phyloP scores from a whole-genome alignment of 1,140 invertebrate genomes.

The Neodiprion virginianus region DNA sequence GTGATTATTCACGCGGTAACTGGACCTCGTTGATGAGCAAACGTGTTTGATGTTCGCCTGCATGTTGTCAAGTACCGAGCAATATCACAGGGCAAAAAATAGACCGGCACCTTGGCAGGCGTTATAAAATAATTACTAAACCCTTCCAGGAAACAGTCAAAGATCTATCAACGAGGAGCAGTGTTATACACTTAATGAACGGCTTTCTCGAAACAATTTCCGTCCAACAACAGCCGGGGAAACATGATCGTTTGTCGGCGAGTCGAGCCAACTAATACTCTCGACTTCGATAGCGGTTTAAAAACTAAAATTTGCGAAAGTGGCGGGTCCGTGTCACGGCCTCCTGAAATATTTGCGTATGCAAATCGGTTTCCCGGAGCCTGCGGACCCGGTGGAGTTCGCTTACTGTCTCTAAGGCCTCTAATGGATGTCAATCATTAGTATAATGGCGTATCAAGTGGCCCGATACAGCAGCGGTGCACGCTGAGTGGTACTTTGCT shows the following conservation, averaged over 20 bases:
- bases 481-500: background rate
- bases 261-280: background rate
- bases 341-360: slow-evolving; percentile 33
- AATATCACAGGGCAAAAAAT: background rate
- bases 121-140: background rate
- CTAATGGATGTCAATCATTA: slow-evolving; percentile 37
- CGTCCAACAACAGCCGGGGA: background rate
- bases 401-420: slow-evolving; percentile 3
- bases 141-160: background rate
- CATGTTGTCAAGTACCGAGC: background rate
- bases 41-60: background rate
- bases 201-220: background rate
- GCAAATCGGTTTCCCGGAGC: slow-evolving; percentile 22
- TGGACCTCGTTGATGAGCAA: background rate
- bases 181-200: too few species aligned
- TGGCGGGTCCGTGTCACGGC: slow-evolving; percentile 23
- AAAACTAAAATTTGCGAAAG: background rate
- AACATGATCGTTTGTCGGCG: background rate
- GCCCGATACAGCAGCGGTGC: background rate
- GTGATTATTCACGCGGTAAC: background rate
- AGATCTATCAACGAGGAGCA: background rate
- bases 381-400: background rate
- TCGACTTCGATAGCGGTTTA: background rate
- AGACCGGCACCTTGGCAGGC: background rate
- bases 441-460: slow-evolving; percentile 27